These are phyloP conservation scores for Trialeurodes vaporariorum DNA, from an alignment of 1,140 invertebrate genomes.

Conservation along the genomic window DNA sequence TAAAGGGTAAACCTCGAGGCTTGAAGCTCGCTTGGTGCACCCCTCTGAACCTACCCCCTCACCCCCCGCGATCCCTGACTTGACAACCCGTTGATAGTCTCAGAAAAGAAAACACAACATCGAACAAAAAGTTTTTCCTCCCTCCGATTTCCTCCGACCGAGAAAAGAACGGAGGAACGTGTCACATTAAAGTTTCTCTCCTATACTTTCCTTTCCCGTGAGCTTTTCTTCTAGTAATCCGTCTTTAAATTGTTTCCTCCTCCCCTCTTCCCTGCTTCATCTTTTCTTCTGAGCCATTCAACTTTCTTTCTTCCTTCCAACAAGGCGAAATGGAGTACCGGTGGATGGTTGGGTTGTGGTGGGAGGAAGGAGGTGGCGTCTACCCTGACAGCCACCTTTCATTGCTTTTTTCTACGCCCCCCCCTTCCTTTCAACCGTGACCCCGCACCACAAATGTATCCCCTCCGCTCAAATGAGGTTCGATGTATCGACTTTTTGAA, in stretches of 20 bases:
- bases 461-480: no score
- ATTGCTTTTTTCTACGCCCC: not conserved
- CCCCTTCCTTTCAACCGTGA: no score
- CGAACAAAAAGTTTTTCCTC: not conserved
- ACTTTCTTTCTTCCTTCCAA: not conserved
- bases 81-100: not conserved
- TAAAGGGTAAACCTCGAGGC: no score
- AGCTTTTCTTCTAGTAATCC: not conserved
- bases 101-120: not conserved
- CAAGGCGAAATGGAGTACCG: no score
- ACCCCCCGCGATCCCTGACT: no score
- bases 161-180: not conserved
- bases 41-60: not conserved
- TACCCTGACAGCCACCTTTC: not conserved
- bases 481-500: no score
- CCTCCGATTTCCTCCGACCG: no score
- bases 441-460: no score
- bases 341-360: not conserved
- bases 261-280: not conserved
- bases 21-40: no score
- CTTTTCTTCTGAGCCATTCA: not conserved
- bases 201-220: not conserved
- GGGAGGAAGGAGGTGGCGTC: not conserved
- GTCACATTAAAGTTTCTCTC: not conserved
- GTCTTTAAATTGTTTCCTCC: not conserved